Conservation (phyloP, 2,113 vertebrate genomes). For the Pseudorhombus dupliciocellatus region DNA sequence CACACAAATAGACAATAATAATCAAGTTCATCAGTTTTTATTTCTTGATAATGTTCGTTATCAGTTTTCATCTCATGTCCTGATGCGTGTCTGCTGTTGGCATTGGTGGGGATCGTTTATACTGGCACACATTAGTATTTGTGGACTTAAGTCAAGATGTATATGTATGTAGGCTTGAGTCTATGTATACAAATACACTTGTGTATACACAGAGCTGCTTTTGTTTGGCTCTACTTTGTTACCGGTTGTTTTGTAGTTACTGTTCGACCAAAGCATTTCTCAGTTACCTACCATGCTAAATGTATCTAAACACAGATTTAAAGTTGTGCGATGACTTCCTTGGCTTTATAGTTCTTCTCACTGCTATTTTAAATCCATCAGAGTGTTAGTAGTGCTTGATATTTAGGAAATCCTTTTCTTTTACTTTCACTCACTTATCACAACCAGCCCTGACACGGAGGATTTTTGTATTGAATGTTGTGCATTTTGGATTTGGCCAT, state of each 20-base stretch:
- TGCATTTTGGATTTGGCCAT: constrained; percentile 28
- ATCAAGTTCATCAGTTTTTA: neutral
- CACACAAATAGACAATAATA: constrained; percentile 3
- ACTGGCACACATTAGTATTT: constrained; percentile 10
- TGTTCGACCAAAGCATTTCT: constrained; percentile 54
- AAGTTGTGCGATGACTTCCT: neutral
- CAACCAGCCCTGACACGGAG: constrained; percentile 5
- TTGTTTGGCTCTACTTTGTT: constrained; percentile 57
- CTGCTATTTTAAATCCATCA: neutral
- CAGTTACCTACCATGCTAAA: constrained; percentile 21
- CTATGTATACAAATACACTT: neutral
- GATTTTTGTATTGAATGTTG: constrained; percentile 24
- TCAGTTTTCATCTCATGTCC: constrained; percentile 10
- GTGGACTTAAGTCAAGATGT: constrained; percentile 13
- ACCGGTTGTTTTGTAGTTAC: constrained; percentile 59
- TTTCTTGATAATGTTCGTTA: constrained; percentile 1
- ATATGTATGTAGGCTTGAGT: neutral
- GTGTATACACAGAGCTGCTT: constrained; percentile 24
- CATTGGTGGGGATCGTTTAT: constrained; percentile 29
- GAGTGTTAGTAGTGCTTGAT: neutral
- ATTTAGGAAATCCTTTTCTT: neutral
- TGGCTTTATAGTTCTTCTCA: neutral
- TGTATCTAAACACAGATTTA: neutral
- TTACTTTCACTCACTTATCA: neutral
- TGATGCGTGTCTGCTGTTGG: neutral